These are phyloP conservation scores for Bagarius yarrelli DNA, from an alignment of 2,113 vertebrate genomes.

Conservation along the genomic window DNA sequence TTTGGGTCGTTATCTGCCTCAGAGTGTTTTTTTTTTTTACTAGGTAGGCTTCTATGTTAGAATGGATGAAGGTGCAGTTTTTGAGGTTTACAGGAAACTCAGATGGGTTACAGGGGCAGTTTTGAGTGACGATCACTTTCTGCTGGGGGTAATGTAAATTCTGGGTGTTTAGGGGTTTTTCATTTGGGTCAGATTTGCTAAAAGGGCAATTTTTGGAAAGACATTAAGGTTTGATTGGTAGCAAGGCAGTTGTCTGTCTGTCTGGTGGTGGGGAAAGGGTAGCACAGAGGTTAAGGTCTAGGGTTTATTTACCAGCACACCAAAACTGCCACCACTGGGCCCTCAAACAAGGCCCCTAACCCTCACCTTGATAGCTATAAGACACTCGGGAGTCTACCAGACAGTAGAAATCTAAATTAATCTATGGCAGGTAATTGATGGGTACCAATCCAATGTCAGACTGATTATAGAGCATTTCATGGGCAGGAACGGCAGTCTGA, in stretches of 20 bases:
- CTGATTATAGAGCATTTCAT: too few relatives aligned
- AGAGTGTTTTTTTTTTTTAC: too few relatives aligned
- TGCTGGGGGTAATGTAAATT: too few relatives aligned
- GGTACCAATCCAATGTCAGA: background rate
- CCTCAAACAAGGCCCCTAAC: too few relatives aligned
- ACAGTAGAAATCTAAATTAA: too few relatives aligned
- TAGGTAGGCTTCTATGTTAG: background rate
- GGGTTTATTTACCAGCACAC: too few relatives aligned
- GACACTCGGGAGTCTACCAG: too few relatives aligned
- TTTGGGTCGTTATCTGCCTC: background rate
- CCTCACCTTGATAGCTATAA: too few relatives aligned
- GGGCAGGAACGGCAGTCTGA: background rate
- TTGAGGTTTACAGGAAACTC: background rate
- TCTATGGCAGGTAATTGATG: background rate
- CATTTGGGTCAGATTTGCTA: background rate
- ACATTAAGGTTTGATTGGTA: background rate
- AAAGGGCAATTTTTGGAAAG: background rate
- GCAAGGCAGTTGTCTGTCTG: background rate
- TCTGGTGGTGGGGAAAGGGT: too few relatives aligned
- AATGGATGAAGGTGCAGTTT: background rate
- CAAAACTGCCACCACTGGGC: too few relatives aligned
- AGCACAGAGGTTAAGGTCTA: too few relatives aligned
- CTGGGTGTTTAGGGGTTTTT: background rate
- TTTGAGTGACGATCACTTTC: rapidly evolving
- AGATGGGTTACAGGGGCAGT: background rate